A percentile compares a stretch with the other conserved stretches of the same genome.
Evolutionary conservation across 92 coral and sea anemone genomes (phyloP).

Genomic region (Paramuricea clavata): DNA sequence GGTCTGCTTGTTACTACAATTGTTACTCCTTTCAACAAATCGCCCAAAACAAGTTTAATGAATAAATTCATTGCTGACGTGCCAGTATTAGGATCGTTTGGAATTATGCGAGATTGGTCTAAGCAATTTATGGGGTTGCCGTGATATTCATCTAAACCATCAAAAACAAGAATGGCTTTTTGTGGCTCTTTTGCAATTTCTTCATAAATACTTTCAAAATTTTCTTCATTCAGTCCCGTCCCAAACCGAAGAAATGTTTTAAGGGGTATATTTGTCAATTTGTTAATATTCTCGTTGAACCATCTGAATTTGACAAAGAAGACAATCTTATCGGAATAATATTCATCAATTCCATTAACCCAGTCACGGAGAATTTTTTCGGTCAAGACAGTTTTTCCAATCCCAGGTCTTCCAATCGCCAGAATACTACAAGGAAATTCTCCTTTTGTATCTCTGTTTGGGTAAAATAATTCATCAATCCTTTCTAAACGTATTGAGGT

Average conservation of each 20-base stretch:
- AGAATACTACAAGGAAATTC: constrained; percentile 55
- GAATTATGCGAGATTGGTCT: constrained; percentile 18
- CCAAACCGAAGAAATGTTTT: constrained; percentile 27
- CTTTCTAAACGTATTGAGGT: constrained; percentile 35
- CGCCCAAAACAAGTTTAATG: constrained; percentile 52
- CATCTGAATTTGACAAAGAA: constrained; percentile 60
- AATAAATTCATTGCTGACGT: constrained; percentile 50
- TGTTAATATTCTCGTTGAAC: constrained; percentile 54
- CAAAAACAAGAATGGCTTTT: constrained; percentile 63
- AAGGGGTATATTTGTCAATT: constrained; percentile 34
- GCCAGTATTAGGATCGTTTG: constrained; percentile 19
- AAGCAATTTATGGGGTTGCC: not conserved
- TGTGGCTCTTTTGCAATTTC: constrained; percentile 42
- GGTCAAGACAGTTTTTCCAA: constrained; percentile 68
- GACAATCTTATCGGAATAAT: constrained; percentile 10
- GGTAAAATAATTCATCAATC: constrained; percentile 46
- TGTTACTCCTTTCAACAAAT: constrained; percentile 64
- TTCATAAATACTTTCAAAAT: constrained; percentile 28
- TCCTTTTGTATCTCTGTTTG: constrained; percentile 44
- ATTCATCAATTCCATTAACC: constrained; percentile 31
- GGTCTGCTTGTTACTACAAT: constrained; percentile 68
- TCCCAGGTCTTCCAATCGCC: constrained; percentile 67
- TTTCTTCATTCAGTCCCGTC: not conserved
- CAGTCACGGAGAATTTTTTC: constrained; percentile 61
- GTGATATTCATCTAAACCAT: constrained; percentile 71